phyloP scores from a whole-genome alignment of 2,797 vertebrate genomes.

The Yasuhikotakia modesta region DNA sequence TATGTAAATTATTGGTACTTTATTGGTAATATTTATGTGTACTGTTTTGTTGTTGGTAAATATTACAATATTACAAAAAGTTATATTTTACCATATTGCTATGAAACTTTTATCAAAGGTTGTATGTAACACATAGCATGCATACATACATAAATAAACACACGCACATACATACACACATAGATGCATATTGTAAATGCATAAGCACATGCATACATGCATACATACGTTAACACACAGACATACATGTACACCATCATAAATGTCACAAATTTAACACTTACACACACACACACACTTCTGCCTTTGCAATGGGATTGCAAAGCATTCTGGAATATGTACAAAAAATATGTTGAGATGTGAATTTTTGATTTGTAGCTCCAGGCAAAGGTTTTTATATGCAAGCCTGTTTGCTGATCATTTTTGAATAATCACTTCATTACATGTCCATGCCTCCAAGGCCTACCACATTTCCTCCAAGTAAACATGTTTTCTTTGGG shows the following conservation, averaged over 20 bases:
- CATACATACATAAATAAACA: not conserved
- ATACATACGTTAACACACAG: not conserved
- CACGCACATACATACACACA: not conserved
- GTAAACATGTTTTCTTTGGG: constrained; percentile 72
- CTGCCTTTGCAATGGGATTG: not conserved
- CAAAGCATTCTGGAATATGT: constrained; percentile 34
- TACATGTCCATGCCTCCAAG: constrained; percentile 77
- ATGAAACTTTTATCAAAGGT: not conserved
- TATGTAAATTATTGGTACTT: too few species aligned
- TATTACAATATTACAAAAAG: too few species aligned
- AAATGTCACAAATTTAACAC: too few species aligned
- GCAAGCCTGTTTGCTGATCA: constrained; percentile 73
- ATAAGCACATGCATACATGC: too few species aligned
- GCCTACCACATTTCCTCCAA: constrained; percentile 67
- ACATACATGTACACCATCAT: too few species aligned
- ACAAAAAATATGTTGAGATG: constrained; percentile 63
- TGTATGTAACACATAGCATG: too few species aligned
- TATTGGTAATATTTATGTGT: too few species aligned
- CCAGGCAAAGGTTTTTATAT: constrained; percentile 71
- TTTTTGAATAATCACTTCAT: constrained; percentile 82
- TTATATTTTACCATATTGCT: too few species aligned
- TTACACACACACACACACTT: not conserved
- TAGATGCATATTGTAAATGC: not conserved
- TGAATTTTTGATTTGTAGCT: constrained; percentile 72
- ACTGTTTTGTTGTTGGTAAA: too few species aligned